Base-by-base conservation (phyloP, 2,888 invertebrate genomes). In the Agrypnus murinus region DNA sequence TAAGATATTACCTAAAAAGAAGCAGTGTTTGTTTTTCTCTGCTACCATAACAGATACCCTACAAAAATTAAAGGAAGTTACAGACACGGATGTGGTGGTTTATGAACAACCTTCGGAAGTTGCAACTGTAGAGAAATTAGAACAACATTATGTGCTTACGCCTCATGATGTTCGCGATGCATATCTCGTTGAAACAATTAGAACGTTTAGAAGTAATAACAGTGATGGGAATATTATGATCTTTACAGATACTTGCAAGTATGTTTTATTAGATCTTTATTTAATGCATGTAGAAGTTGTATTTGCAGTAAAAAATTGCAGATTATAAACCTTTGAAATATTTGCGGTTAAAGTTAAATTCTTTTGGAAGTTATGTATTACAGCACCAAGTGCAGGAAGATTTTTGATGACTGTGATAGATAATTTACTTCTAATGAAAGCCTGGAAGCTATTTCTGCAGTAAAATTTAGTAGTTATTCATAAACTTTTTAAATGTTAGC, bases 241-340 rank as follows among this genome's bases (percentile, higher is more conserved):
- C 43, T 99, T 99, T 82, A 95, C 97, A 0, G 94, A 96, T 79
- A 98, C 97, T 14, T 99, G 99, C 90, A 97, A 95, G 95, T 96
- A 86, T 86, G 89, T 82, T 36, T 38, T 25, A 25, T n/a, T n/a
- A n/a, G n/a, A n/a, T n/a, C n/a, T n/a, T n/a, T n/a, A n/a, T n/a
- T n/a, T n/a, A n/a, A n/a, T n/a, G n/a, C n/a, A n/a, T n/a, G n/a
- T n/a, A n/a, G n/a, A n/a, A n/a, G n/a, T n/a, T n/a, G n/a, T n/a
- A n/a, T n/a, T n/a, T n/a, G n/a, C n/a, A n/a, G n/a, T n/a, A n/a
- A n/a, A n/a, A n/a, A n/a, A n/a, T n/a, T n/a, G n/a, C n/a, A n/a
- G n/a, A n/a, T n/a, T n/a, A n/a, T n/a, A n/a, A n/a, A n/a, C n/a
- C n/a, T n/a, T n/a, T n/a, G n/a, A n/a, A n/a, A n/a, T n/a, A n/a